Percentiles rank a stretch among this genome's conserved stretches.
These are phyloP conservation scores for Dasysyrphus tricinctus DNA, from an alignment of 2,888 invertebrate genomes.

Conservation along the genomic window DNA sequence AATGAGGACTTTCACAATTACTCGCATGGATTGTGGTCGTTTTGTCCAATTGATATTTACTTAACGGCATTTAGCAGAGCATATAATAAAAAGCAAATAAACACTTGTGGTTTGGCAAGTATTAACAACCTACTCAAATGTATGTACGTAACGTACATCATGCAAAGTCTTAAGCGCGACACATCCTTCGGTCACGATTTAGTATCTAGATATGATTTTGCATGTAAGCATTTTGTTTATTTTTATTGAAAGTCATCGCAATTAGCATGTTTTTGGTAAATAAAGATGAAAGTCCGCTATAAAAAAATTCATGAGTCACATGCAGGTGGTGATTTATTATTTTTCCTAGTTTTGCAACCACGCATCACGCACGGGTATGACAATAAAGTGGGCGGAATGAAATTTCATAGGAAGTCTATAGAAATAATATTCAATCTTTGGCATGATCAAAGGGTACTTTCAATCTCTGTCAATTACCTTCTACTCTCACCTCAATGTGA, in stretches of 20 bases:
- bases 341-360: neutral
- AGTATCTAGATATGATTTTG: slow-evolving; percentile 2
- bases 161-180: neutral
- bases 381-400: neutral
- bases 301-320: neutral
- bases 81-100: neutral
- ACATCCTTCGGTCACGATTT: slow-evolving; percentile 20
- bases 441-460: too few relatives aligned
- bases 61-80: slow-evolving; percentile 4
- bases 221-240: neutral
- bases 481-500: too few relatives aligned
- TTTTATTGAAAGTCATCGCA: slow-evolving; percentile 10
- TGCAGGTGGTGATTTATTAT: slow-evolving; percentile 24
- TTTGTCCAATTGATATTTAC: slow-evolving; percentile 20
- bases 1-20: slow-evolving; percentile 34
- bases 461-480: too few relatives aligned
- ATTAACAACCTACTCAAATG: slow-evolving; percentile 19
- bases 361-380: neutral
- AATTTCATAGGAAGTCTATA: neutral
- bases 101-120: slow-evolving; percentile 2
- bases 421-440: neutral
- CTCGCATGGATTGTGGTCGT: slow-evolving; percentile 4
- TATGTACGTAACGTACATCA: neutral
- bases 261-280: slow-evolving; percentile 15
- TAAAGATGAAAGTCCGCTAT: slow-evolving; percentile 21